Evolutionary conservation across 2,888 invertebrate genomes (phyloP).

Genomic region (Euplagia quadripunctaria): DNA sequence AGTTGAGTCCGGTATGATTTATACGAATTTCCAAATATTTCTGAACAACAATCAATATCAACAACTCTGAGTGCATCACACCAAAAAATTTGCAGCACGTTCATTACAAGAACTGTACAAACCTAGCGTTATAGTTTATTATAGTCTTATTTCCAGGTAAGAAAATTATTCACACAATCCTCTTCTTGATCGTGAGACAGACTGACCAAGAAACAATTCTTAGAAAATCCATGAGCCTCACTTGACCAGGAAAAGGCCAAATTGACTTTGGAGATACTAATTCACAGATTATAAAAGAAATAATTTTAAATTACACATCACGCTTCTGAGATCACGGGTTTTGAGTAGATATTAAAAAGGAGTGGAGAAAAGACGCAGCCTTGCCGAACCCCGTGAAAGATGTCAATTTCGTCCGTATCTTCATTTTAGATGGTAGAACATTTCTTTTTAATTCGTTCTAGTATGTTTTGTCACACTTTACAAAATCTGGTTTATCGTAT

Average conservation of each 20-base stretch:
- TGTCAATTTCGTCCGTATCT: no score
- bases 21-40: not conserved
- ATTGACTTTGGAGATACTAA: not conserved
- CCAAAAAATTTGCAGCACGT: not conserved
- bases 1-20: not conserved
- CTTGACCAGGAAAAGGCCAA: not conserved
- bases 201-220: constrained; percentile 8
- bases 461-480: no score
- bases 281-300: not conserved
- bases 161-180: constrained; percentile 16
- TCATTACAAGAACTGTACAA: no score
- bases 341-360: no score
- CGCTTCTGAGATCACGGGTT: no score
- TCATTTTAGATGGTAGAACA: no score
- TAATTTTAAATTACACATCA: not conserved
- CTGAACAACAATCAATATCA: not conserved
- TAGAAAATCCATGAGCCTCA: not conserved
- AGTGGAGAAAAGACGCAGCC: no score
- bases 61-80: not conserved
- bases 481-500: no score
- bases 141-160: constrained; percentile 11
- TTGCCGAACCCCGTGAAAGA: no score
- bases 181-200: not conserved
- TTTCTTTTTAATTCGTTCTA: no score
- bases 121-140: not conserved